Conservation (phyloP, 2,888 invertebrate genomes). For the Pherbina coryleti region DNA sequence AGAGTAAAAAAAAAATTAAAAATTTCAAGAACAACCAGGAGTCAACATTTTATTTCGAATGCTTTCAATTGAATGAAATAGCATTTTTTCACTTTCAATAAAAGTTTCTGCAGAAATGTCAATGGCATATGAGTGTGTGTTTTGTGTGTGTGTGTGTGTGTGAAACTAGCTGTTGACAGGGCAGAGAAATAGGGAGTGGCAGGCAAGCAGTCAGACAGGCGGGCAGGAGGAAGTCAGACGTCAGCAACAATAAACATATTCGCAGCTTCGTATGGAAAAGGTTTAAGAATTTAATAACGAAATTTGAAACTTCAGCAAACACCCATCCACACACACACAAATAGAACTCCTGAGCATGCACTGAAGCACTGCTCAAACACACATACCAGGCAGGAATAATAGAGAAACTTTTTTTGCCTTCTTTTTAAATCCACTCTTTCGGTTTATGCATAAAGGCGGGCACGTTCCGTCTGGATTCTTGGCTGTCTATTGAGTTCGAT, state of each 20-base stretch:
- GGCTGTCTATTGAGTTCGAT: constrained; percentile 41
- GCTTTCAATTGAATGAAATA: constrained; percentile 27
- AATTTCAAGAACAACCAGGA: not conserved
- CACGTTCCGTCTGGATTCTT: constrained; percentile 22
- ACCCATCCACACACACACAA: not conserved
- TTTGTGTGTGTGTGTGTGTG: not conserved
- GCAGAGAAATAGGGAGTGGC: not conserved
- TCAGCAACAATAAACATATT: constrained; percentile 38
- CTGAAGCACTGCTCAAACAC: not conserved
- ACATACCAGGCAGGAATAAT: not conserved
- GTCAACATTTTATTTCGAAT: constrained; percentile 25
- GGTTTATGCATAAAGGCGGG: not conserved
- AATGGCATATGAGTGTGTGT: constrained; percentile 24
- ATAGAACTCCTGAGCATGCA: not conserved
- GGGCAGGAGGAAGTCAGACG: constrained; percentile 25
- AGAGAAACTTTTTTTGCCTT: not conserved
- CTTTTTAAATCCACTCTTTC: constrained; percentile 9
- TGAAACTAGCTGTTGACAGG: not conserved
- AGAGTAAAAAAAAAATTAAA: not conserved
- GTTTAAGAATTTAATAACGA: constrained; percentile 44
- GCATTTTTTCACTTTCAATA: constrained; percentile 42
- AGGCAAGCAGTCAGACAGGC: not conserved
- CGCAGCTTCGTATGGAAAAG: constrained; percentile 18
- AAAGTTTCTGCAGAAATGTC: constrained; percentile 42
- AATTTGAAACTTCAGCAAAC: constrained; percentile 34